Evolutionary conservation across 2,113 vertebrate genomes (phyloP).

Genomic region (Corythaeola cristata): DNA sequence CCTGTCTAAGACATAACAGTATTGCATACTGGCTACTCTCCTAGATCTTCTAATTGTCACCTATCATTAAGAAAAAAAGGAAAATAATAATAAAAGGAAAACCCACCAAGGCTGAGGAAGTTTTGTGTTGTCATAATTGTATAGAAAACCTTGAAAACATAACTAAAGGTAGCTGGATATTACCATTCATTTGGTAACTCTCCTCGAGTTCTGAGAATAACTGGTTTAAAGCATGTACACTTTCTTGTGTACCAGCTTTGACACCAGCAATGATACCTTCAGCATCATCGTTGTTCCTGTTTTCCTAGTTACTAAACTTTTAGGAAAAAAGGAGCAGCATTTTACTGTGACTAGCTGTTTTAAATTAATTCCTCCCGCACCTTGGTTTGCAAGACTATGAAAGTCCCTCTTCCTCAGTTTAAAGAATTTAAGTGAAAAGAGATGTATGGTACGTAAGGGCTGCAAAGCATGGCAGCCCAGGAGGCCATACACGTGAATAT

Average conservation of each 20-base stretch:
- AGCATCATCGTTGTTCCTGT: neutral
- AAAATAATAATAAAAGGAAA: neutral
- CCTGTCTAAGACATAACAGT: neutral
- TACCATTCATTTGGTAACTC: neutral
- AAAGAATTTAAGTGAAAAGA: neutral
- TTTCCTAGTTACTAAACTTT: neutral
- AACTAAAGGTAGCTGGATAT: neutral
- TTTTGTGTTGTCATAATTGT: neutral
- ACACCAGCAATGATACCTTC: neutral
- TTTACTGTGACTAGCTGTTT: neutral
- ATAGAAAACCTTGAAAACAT: neutral
- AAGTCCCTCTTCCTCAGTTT: neutral
- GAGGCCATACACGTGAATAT: rapidly evolving
- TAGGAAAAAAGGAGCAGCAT: neutral
- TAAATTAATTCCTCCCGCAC: neutral
- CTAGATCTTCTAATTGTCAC: neutral
- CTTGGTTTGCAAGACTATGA: neutral
- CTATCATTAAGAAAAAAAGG: neutral
- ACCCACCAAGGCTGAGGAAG: neutral
- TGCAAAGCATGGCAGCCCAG: neutral
- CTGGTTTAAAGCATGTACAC: neutral
- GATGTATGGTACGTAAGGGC: neutral
- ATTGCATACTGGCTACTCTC: neutral
- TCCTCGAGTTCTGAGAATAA: neutral
- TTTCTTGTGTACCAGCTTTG: neutral